Evolutionary conservation across 2,797 vertebrate genomes (phyloP).

Genomic region (Cheirogaleus major): DNA sequence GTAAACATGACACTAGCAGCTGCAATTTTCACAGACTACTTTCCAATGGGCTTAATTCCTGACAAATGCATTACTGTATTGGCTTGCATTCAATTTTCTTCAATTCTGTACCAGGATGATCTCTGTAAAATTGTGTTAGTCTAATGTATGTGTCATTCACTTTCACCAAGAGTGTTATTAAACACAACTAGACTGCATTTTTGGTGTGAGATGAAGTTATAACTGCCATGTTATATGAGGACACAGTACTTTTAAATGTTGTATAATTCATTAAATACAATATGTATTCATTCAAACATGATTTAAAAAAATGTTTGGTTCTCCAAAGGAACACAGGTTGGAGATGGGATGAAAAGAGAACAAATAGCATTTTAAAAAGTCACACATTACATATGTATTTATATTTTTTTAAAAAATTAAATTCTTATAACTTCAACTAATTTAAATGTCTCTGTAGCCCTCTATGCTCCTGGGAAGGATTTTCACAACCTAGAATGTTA

Average conservation of each 20-base stretch:
- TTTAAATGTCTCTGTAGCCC: background rate
- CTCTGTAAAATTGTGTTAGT: background rate
- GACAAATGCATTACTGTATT: background rate
- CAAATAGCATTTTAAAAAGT: constrained; percentile 44
- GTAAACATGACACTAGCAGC: background rate
- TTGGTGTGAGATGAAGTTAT: background rate
- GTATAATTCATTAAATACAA: background rate
- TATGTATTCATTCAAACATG: background rate
- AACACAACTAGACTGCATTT: background rate
- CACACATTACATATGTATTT: background rate
- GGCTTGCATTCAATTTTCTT: background rate
- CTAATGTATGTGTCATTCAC: background rate
- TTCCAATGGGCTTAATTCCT: background rate
- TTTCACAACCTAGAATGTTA: constrained; percentile 62
- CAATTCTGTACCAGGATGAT: background rate
- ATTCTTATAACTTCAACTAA: constrained; percentile 46
- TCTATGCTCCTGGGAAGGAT: constrained; percentile 43
- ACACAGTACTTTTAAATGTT: background rate
- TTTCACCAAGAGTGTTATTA: background rate
- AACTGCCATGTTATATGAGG: background rate
- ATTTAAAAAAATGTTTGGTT: background rate
- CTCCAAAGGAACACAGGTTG: background rate
- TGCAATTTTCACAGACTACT: background rate
- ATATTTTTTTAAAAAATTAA: constrained; percentile 10
- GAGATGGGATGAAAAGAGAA: constrained; percentile 15